These are phyloP conservation scores for Sitta europaea DNA, from an alignment of 2,113 vertebrate genomes.

Conservation along the genomic window DNA sequence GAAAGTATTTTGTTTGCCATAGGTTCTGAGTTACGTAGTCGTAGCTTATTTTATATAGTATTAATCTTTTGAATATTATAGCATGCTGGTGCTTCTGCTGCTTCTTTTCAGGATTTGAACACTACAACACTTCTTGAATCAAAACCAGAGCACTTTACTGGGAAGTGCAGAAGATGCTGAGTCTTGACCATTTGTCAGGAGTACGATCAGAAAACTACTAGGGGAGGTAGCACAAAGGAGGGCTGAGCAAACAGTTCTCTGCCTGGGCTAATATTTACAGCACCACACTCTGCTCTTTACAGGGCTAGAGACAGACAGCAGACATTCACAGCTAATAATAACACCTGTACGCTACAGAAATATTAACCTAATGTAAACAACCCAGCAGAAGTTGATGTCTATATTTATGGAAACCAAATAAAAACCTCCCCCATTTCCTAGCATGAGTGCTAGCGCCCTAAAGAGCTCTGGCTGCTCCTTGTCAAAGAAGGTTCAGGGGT, in stretches of 20 bases:
- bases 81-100: neutral
- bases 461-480: neutral
- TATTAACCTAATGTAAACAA: slow-evolving; percentile 60
- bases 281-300: neutral
- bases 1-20: neutral
- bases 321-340: neutral
- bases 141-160: neutral
- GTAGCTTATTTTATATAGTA: neutral
- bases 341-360: slow-evolving; percentile 51
- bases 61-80: neutral
- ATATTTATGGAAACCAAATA: slow-evolving; percentile 22
- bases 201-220: neutral
- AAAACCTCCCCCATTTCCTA: neutral
- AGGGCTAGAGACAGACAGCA: neutral
- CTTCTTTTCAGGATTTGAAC: neutral
- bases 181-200: neutral
- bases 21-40: neutral
- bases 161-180: neutral
- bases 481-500: neutral
- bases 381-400: slow-evolving; percentile 37
- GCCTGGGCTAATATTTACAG: slow-evolving; percentile 42
- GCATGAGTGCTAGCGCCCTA: neutral
- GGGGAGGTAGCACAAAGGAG: neutral
- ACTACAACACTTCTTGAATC: neutral
- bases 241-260: slow-evolving; percentile 27